Base-by-base conservation (phyloP, 2,888 invertebrate genomes). In the Lasioglossum zephyrum region DNA sequence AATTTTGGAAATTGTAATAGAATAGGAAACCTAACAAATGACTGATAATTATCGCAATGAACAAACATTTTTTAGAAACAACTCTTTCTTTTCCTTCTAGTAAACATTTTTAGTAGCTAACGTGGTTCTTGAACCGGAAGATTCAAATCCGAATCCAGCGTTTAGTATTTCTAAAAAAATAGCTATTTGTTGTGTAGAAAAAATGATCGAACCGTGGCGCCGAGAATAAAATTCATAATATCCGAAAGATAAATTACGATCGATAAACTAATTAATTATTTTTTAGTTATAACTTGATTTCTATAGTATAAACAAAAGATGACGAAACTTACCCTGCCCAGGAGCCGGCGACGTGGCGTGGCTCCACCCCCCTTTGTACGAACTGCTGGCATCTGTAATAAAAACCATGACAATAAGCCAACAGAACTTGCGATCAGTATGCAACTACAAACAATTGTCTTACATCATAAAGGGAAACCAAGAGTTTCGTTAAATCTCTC, bases 281-380 rank as follows among this genome's bases (percentile, higher is more conserved):
- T 18, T 66, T 13, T 36, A 41, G 41, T 41, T 41, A 13, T 4
- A 47, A 16, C n/a, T 4, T 2, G 9, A 31, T 36, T 18, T 66
- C 0, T 0, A 66, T 66, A 13, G 5, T 5, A 5, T 57, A 18
- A 66, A 22, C 39, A 69, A 69, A 69, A 41, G 36, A 41, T 11
- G 22, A 22, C 22, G 18, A 63, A 63, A 93, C 94, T 95, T 81
- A 95, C 95, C 95, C 92, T 95, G 95, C 90, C 95, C 95, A 91
- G 95, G 95, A 89, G 94, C 94, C 86, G 95, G 95, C 90, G 95
- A 95, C 76, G 95, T 93, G 84, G 95, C 95, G 92, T 95, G 95
- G 92, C 95, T 94, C 95, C 95, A 95, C 92, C 95, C 95, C 86
- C 95, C 95, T 92, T 95, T 95, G 92, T 95, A 95, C 92, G 95